Evolutionary conservation across 2,888 invertebrate species (phyloP).

Genomic region (Hypomecis atomaria): DNA sequence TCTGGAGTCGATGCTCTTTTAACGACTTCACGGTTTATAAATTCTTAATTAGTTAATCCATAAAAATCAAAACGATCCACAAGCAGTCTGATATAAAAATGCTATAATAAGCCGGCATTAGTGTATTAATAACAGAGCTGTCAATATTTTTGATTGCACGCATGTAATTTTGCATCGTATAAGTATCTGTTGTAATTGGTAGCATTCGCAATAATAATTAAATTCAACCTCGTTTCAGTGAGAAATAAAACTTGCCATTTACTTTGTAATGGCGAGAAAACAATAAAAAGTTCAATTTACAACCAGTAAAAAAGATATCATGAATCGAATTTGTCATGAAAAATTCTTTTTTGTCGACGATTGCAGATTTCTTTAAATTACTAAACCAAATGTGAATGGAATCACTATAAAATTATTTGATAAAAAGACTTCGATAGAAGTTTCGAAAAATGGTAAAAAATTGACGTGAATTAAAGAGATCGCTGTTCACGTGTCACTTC

Average conservation of each 20-base stretch:
- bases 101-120: slow-evolving; percentile 3
- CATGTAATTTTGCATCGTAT: slow-evolving; percentile 22
- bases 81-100: slow-evolving; percentile 13
- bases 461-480: slow-evolving; percentile 15
- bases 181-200: slow-evolving; percentile 15
- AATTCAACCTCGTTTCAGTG: slow-evolving; percentile 23
- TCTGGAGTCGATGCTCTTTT: slow-evolving; percentile 24
- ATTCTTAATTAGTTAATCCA: slow-evolving; percentile 35
- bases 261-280: slow-evolving; percentile 32
- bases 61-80: slow-evolving; percentile 35
- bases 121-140: slow-evolving; percentile 8
- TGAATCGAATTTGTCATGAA: too few relatives aligned
- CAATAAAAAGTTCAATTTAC: slow-evolving; percentile 36
- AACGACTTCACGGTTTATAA: slow-evolving; percentile 33
- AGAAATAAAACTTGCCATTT: slow-evolving; percentile 37
- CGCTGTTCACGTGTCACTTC: slow-evolving; percentile 24
- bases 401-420: background rate
- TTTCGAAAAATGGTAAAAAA: slow-evolving; percentile 28
- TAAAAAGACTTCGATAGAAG: slow-evolving; percentile 32
- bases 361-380: too few relatives aligned
- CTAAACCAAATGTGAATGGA: too few relatives aligned
- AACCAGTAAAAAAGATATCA: background rate
- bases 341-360: too few relatives aligned
- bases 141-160: slow-evolving; percentile 18
- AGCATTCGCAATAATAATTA: slow-evolving; percentile 14